Percentiles rank a stretch among this genome's conserved stretches.
Evolutionary conservation across 2,888 invertebrate genomes (phyloP).

Genomic region (Geophilus truncorum): DNA sequence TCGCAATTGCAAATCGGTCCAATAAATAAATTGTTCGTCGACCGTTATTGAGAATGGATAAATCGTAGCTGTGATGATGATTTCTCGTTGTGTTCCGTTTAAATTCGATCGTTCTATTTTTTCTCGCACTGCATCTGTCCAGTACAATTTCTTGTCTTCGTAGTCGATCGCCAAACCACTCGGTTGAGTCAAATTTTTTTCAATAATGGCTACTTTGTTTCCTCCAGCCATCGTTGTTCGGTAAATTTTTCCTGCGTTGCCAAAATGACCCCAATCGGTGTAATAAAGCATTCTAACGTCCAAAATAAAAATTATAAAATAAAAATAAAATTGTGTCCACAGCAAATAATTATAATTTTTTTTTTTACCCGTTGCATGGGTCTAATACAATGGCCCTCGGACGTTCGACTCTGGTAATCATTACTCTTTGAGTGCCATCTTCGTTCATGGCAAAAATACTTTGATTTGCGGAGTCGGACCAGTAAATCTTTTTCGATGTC

Average conservation of each 20-base stretch:
- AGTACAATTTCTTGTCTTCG: slow-evolving; percentile 75
- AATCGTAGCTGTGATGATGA: slow-evolving; percentile 80
- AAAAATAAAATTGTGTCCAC: neutral
- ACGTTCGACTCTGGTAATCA: slow-evolving; percentile 87
- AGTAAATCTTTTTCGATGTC: slow-evolving; percentile 95
- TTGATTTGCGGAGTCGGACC: slow-evolving; percentile 93
- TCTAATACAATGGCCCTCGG: slow-evolving; percentile 93
- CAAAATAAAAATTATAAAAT: slow-evolving; percentile 29
- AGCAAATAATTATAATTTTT: neutral
- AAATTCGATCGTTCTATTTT: slow-evolving; percentile 89
- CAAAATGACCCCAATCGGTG: slow-evolving; percentile 93
- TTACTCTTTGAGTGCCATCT: slow-evolving; percentile 77
- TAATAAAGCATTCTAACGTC: slow-evolving; percentile 69
- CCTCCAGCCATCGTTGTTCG: slow-evolving; percentile 96
- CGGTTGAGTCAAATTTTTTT: slow-evolving; percentile 86
- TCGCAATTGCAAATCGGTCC: slow-evolving; percentile 89
- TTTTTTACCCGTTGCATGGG: slow-evolving; percentile 76
- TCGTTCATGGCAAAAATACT: slow-evolving; percentile 92
- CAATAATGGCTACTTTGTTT: slow-evolving; percentile 77
- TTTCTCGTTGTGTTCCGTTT: slow-evolving; percentile 77
- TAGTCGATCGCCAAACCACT: slow-evolving; percentile 94
- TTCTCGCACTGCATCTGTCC: slow-evolving; percentile 92
- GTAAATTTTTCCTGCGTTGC: slow-evolving; percentile 88
- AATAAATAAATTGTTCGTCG: slow-evolving; percentile 83
- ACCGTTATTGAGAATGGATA: slow-evolving; percentile 94